Evolutionary conservation across 2,888 invertebrate species (phyloP), one percentile per base, ranked within the genome.

Genomic region (Ormyrus rosae): DNA sequence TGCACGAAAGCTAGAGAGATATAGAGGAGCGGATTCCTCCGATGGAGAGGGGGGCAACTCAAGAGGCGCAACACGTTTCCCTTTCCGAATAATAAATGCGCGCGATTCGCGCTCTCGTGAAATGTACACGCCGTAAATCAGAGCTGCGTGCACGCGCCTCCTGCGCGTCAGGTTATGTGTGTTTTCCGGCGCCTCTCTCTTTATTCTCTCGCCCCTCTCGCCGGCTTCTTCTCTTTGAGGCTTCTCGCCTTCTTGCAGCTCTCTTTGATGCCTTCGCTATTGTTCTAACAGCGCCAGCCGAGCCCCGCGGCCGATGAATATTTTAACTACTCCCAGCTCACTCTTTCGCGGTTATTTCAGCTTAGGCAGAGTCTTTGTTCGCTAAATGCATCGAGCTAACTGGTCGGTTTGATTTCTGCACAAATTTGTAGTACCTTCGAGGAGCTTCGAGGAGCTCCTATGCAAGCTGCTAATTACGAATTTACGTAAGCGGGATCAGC

Each of bases 1-100:
- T 71, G 74, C 60, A n/a, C 45, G 10, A 19, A 11, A 58, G 51
- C 6, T 8, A 67, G 75, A 51, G 46, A 58, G 58, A 19, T 50
- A 67, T 3, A 13, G 50, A 67, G 53, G n/a, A 13, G 34, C 34
- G 34, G 34, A 34, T 34, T 3, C 34, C 34, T 34, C 34, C 34
- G 3, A 34, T 2, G 58, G 64, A 46, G 61, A 69, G 13, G 58
- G 46, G 9, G 19, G 9, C 56, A 79, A 67, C 79, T 80, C 72
- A 64, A 73, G 85, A 85, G 85, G 86, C 85, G 84, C 84, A 83
- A 84, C 85, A 84, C 86, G 86, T 85, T 84, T 83, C 79, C 83
- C 83, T 81, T 85, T 84, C 82, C 85, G 85, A 85, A 85, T 82
- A 82, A 82, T 86, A 86, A 86, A 86, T 86, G 85, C 75, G 83